Base-by-base conservation (phyloP, 2,888 invertebrate genomes). In the Ochropacha duplaris region DNA sequence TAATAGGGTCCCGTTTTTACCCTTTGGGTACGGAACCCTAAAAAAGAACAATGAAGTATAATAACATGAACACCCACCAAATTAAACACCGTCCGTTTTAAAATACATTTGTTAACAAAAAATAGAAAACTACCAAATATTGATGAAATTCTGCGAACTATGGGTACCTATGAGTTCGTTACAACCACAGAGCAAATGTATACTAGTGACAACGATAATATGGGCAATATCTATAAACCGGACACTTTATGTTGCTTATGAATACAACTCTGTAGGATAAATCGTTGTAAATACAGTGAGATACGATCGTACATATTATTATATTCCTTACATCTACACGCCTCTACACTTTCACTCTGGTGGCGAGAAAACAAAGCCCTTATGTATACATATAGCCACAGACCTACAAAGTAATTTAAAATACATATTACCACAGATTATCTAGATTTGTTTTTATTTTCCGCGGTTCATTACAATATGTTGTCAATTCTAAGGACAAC, bases 281-380 rank as follows among this genome's bases (percentile, higher is more conserved):
- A 44, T 44, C 44, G 44, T 57, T 57, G 44, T 54, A 49, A 60
- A 54, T 56, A 19, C 50, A 55, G 55, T 51, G 19, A 51, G 24
- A 22, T 57, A 62, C 60, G 61, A 68, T 71, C 67, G 64, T 69
- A 77, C 79, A 28, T 31, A 52, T 34, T 14, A 8, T 77, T 72
- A 52, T 14, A 8, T 77, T 72, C 65, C 71, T 69, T 62, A 57
- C 72, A 73, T 79, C 73, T 69, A 74, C 68, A 57, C 60, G 49
- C 39, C 56, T 64, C 55, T 31, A 49, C 58, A 68, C 76, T 83
- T 81, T 83, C 79, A 68, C 78, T 71, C 55, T 54, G 57, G 71
- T 68, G 49, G 49, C 66, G 70, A 57, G 76, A 74, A 72, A 73
- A 68, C 62, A 59, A 65, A 69, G 52, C 68, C 69, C 66, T 67